Percentiles rank a stretch among this genome's conserved stretches.
These are phyloP conservation scores for Caenorhabditis sp. DNA, from an alignment of 2,888 invertebrate genomes.

Conservation along the genomic window DNA sequence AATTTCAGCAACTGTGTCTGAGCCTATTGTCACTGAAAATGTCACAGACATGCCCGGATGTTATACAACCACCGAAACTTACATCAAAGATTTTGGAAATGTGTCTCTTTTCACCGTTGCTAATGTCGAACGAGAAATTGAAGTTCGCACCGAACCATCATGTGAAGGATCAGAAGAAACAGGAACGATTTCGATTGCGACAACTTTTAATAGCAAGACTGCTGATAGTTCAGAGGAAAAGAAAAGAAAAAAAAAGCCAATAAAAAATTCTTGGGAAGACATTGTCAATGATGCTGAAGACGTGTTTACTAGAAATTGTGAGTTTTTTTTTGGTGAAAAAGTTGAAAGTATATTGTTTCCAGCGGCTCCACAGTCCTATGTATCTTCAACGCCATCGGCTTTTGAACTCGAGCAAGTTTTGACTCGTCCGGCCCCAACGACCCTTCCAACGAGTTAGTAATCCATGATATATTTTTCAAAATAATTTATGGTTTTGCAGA, in stretches of 20 bases:
- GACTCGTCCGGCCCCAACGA: not conserved
- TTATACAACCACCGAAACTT: too few species aligned
- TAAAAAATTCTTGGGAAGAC: constrained; percentile 2
- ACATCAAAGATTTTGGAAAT: not conserved
- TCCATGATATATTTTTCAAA: too few species aligned
- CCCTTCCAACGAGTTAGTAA: too few species aligned
- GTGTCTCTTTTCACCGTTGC: not conserved
- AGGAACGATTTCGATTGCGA: too few species aligned
- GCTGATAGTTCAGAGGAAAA: not conserved
- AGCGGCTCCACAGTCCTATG: not conserved
- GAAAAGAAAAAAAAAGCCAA: not conserved
- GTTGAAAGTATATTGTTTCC: too few species aligned
- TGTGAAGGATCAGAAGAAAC: not conserved
- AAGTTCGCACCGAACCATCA: not conserved
- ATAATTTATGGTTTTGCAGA: not conserved
- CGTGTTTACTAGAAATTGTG: not conserved
- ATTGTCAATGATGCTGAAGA: constrained; percentile 3
- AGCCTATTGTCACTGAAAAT: not conserved
- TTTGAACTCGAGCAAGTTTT: not conserved
- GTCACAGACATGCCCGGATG: too few species aligned
- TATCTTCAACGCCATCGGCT: not conserved
- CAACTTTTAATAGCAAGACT: not conserved
- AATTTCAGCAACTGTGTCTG: too few species aligned
- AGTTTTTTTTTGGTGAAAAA: too few species aligned
- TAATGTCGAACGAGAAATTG: not conserved